Base-by-base conservation (phyloP, 1,140 invertebrate genomes). In the Harlomillsia oculata region DNA sequence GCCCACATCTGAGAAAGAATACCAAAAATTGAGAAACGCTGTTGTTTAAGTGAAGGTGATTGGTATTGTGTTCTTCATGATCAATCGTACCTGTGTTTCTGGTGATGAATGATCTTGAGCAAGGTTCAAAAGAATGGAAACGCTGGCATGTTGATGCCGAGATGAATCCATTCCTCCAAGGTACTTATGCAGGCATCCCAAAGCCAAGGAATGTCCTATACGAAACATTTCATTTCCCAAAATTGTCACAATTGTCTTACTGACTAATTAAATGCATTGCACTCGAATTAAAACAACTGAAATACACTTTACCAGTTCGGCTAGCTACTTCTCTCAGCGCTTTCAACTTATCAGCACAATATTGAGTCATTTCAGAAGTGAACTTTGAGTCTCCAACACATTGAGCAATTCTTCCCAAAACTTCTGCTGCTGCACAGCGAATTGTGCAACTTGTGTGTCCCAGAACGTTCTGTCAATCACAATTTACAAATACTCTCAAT, bases 61-160 rank as follows among this genome's bases (percentile, higher is more conserved):
- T 20, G 13, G 5, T 14, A 21, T 2, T 20, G 11, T 57, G 13
- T 9, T 23, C n/a, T 50, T 34, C 11, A 28, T 21, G 32, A 64
- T 55, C 62, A 28, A 41, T 56, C 67, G 67, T 68, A 87, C 87
- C 79, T 96, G 92, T 25, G 95, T 87, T 65, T 89, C 81, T 14
- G 89, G 84, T 46, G 88, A 88, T 2, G 85, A 82, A 41, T 80
- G 82, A 73, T 98, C 94, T 75, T 98, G 93, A 1, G 92, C 92
- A 3, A 98, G 73, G 21, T 94, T 92, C 5, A 97, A 72, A 20
- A 98, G 72, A 67, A 97, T 95, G 41, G 89, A 92, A 56, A 98
- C 87, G 70, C 86, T 90, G 5, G 88, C 92, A 67, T 89, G 92
- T 14, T 95, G 75, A 76, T 96, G 88, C 66, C 94, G 88, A 54